Conservation (phyloP, 1,140 invertebrate genomes). For the honey bee (Apis mellifera) region Amel_HAv3.1 CM009939.2:9851001-9851500, state of each 20-base stretch:
- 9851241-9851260: constrained; percentile 36
- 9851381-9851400: constrained; percentile 57
- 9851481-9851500: constrained; percentile 29
- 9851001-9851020: constrained; percentile 44
- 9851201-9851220: constrained; percentile 12
- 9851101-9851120: neutral
- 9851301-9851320: constrained; percentile 44
- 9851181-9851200: neutral
- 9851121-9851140: neutral
- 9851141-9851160: neutral
- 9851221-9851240: constrained; percentile 32
- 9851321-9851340: neutral
- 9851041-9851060: too few species aligned
- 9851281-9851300: constrained; percentile 20
- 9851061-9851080: too few species aligned
- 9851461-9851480: constrained; percentile 48
- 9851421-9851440: constrained; percentile 12
- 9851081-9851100: too few species aligned
- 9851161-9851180: neutral
- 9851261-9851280: constrained; percentile 3
- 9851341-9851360: constrained; percentile 32
- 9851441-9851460: constrained; percentile 47
- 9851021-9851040: too few species aligned
- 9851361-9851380: neutral
- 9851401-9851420: constrained; percentile 48